phyloP scores from a whole-genome alignment of 1,140 invertebrate genomes.

The Ostrea denselamellosa region DNA sequence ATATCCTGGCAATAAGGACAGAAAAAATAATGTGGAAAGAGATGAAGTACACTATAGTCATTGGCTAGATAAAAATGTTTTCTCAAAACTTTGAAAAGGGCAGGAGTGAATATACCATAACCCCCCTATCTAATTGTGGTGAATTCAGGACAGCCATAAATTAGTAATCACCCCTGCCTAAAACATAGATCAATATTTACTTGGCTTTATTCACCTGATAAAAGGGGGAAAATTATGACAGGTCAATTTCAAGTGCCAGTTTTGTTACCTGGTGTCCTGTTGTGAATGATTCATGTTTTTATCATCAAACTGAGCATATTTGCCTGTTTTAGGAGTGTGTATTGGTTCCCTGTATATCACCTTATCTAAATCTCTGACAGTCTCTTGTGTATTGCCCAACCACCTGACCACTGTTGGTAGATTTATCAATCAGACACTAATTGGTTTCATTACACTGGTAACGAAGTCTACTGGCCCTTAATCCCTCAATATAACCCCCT shows the following conservation, averaged over 20 bases:
- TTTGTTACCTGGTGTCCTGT: conserved; percentile 1
- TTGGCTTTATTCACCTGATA: conserved; percentile 4
- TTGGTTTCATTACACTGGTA: background rate
- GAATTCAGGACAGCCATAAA: conserved; percentile 8
- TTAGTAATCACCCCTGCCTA: conserved; percentile 14
- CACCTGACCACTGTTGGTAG: background rate
- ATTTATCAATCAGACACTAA: background rate
- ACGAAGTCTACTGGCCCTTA: too few species aligned
- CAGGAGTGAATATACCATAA: background rate
- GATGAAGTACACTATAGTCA: background rate
- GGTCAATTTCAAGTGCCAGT: background rate
- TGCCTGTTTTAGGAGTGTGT: background rate
- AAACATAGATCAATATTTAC: conserved; percentile 24
- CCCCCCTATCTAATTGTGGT: background rate
- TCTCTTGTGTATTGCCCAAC: background rate
- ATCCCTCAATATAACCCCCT: too few species aligned
- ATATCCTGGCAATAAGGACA: background rate
- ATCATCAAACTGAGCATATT: background rate
- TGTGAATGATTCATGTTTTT: background rate
- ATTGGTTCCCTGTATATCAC: background rate
- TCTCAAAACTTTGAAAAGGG: background rate
- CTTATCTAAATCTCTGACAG: conserved; percentile 16
- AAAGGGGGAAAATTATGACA: background rate
- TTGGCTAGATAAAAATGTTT: background rate
- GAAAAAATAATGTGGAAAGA: background rate